Conservation (phyloP, 2,888 invertebrate species). For the Polyommatus iphigenia region DNA sequence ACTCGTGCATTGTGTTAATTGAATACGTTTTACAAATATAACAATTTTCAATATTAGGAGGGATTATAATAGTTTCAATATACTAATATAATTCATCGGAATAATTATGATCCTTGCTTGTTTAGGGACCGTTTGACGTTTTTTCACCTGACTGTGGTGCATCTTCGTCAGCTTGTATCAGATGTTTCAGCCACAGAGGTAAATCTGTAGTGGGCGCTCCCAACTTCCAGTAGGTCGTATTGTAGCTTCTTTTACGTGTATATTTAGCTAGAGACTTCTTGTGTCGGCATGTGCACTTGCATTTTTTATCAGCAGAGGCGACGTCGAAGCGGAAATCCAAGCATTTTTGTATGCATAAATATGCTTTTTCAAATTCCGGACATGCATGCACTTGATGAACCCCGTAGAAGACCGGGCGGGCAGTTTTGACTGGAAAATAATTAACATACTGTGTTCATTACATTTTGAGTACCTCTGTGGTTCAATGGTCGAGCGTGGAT, state of each 20-base stretch:
- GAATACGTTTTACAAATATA: too few species aligned
- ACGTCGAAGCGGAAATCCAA: constrained; percentile 54
- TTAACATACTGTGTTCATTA: not conserved
- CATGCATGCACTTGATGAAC: constrained; percentile 59
- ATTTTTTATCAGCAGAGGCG: constrained; percentile 57
- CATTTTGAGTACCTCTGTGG: too few species aligned
- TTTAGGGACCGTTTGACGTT: not conserved
- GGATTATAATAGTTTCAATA: too few species aligned
- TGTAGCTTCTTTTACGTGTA: constrained; percentile 31
- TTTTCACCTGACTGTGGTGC: not conserved
- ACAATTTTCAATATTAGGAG: too few species aligned
- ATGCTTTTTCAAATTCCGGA: constrained; percentile 52
- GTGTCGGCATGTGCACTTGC: constrained; percentile 56
- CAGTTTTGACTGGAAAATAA: not conserved
- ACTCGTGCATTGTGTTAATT: too few species aligned
- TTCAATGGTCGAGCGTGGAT: too few species aligned
- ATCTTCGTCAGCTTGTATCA: constrained; percentile 16
- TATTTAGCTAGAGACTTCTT: constrained; percentile 49
- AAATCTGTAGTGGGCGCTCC: constrained; percentile 55
- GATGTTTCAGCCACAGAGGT: constrained; percentile 53
- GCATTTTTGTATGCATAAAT: constrained; percentile 60
- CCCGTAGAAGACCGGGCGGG: constrained; percentile 52
- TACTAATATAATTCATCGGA: not conserved
- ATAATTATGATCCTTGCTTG: not conserved
- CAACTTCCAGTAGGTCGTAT: constrained; percentile 46